These are phyloP conservation scores for Nothoprocta perdicaria DNA, from an alignment of 2,113 vertebrate species.

Conservation along the genomic window DNA sequence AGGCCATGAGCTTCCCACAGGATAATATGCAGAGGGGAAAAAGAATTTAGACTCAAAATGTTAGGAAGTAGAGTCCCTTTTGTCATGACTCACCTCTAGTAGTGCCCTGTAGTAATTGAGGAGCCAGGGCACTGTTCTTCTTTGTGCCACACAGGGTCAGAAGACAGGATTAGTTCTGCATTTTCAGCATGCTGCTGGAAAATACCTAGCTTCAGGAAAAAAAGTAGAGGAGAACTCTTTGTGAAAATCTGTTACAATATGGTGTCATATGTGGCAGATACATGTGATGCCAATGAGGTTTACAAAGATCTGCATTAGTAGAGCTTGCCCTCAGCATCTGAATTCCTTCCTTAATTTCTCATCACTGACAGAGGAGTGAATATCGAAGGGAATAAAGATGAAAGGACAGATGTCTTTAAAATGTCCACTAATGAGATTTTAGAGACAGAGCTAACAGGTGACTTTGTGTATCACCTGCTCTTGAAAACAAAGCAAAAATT, in stretches of 20 bases:
- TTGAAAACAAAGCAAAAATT: neutral
- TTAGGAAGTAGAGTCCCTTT: neutral
- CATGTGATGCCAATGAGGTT: neutral
- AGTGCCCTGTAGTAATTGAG: neutral
- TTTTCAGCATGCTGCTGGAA: neutral
- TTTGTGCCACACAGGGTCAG: neutral
- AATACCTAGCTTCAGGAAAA: neutral
- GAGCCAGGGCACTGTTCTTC: neutral
- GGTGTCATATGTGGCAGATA: neutral
- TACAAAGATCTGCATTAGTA: neutral
- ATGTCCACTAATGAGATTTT: neutral
- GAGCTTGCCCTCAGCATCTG: neutral
- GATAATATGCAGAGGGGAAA: neutral
- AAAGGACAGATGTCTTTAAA: neutral
- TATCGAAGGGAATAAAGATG: neutral
- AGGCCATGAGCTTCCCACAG: neutral
- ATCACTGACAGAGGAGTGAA: neutral
- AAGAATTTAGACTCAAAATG: neutral
- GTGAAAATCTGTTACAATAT: neutral
- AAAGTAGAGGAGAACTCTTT: neutral
- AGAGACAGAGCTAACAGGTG: neutral
- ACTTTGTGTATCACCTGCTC: neutral
- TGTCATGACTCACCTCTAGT: neutral
- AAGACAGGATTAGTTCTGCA: neutral
- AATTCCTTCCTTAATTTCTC: neutral